Base-by-base conservation (phyloP, 2,797 vertebrate genomes). In the Coregonus sp. region DNA sequence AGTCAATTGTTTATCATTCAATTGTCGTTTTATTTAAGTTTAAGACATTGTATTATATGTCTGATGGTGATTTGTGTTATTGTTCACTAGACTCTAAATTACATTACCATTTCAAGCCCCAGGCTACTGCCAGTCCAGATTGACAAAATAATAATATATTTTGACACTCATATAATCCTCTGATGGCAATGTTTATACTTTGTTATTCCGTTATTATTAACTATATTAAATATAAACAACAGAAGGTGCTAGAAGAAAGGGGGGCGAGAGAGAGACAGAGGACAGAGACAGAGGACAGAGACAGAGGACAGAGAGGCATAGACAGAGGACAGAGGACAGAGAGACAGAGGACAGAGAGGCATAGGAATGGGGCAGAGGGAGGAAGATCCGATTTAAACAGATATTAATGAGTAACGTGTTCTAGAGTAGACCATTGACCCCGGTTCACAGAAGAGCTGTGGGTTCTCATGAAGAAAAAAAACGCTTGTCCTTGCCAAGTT, bases 331-430 rank as follows among this genome's bases (percentile, higher is more conserved):
- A 37, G 0, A 37, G 33, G 5, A 37, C 5, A 18, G 18, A 66
- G 14, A 66, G 11, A 11, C 29, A 31, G 4, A 31, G 37, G 12
- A 67, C 14, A 33, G 12, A 25, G 25, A 67, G 65, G 15, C 20
- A 33, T 31, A 15, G 14, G 31, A 12, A 65, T 12, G 12, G 70
- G 50, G 70, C 52, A 47, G 47, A 25, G 14, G 29, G 51, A 18
- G 18, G 71, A 56, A 33, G 25, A 52, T 54, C 66, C 66, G 18
- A 68, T 15, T 52, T 52, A 72, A 54, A 31, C 71, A 33, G 5
- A 54, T 54, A 72, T 72, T 56, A 72, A 72, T 72, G 5, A 72
- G 29, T 72, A 72, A 56, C 51, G 31, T 54, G 47, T 72, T 35
- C 70, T 16, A 72, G 40, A 47, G 9, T 47, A 47, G 29, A 54